phyloP scores from a whole-genome alignment of 2,113 vertebrate species.

The Cynocephalus volans region DNA sequence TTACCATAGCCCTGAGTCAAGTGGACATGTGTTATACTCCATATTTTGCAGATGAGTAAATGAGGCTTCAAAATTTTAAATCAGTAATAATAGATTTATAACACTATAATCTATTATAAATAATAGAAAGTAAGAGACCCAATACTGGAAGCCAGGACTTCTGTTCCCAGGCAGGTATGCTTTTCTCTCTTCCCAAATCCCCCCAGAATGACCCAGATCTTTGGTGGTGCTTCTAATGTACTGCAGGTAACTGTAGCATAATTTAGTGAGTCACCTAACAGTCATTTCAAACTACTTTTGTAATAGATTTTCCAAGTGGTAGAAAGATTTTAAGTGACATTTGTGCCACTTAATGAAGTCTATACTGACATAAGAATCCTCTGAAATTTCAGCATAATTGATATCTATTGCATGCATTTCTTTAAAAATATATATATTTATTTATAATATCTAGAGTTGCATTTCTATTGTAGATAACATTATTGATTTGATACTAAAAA shows the following conservation, averaged over 20 bases:
- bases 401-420: not conserved
- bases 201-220: not conserved
- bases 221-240: not conserved
- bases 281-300: not conserved
- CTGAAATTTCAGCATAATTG: not conserved
- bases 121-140: not conserved
- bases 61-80: not conserved
- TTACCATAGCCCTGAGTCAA: not conserved
- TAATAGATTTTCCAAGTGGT: not conserved
- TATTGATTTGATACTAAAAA: not conserved
- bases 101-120: too few relatives aligned
- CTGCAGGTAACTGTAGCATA: not conserved
- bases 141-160: not conserved
- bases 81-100: not conserved
- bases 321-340: not conserved
- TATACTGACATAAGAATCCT: not conserved
- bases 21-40: not conserved
- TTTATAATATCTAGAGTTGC: not conserved
- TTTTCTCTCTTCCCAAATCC: not conserved
- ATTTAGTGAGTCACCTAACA: not conserved
- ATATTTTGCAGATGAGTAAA: not conserved
- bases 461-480: not conserved
- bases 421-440: conserved; percentile 38
- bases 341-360: not conserved
- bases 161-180: not conserved